Base-by-base conservation (phyloP, 2,113 vertebrate species). In the Myxocyprinus asiaticus region DNA sequence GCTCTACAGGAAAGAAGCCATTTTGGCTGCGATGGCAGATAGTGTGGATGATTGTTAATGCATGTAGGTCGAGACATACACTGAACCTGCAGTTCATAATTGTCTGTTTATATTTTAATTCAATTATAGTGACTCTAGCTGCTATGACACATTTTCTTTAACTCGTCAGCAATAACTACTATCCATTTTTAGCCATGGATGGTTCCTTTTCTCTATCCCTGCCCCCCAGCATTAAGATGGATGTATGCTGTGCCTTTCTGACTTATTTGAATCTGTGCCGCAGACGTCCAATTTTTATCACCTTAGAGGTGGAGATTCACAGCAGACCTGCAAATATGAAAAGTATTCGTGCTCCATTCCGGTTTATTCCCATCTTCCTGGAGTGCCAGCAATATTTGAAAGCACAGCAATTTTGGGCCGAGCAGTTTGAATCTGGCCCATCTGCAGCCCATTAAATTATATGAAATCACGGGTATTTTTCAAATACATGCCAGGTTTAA, bases 391-490 rank as follows among this genome's bases (percentile, higher is more conserved):
- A 55, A 77, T 87, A 87, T 89, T 84, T 85, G 85, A 91, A 85
- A 85, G 81, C 43, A 5, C 67, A 83, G 85, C 79, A 85, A 82
- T 87, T 87, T 76, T 83, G 67, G 79, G 81, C 68, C 82, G 76
- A 85, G 84, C 82, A 77, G 81, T 85, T 89, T 85, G 81, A 90
- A 85, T 78, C 82, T 78, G 82, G 81, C 79, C 82, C 86, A 88
- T 85, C 81, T 88, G 80, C 81, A 71, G 82, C 82, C 85, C 67
- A 86, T 89, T 89, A 82, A 87, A 86, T 85, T 84, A 85, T 81
- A 86, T 81, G 80, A 86, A 91, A 87, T 85, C 78, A 64, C 74
- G 61, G 84, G 78, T 86, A 89, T 83, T 87, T 85, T 85, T 85
- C 81, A 85, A 82, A 85, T 87, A 69, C 78, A 83, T 88, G 66